Evolutionary conservation across 2,888 invertebrate species (phyloP).

Genomic region (Tubulanus polymorphus): DNA sequence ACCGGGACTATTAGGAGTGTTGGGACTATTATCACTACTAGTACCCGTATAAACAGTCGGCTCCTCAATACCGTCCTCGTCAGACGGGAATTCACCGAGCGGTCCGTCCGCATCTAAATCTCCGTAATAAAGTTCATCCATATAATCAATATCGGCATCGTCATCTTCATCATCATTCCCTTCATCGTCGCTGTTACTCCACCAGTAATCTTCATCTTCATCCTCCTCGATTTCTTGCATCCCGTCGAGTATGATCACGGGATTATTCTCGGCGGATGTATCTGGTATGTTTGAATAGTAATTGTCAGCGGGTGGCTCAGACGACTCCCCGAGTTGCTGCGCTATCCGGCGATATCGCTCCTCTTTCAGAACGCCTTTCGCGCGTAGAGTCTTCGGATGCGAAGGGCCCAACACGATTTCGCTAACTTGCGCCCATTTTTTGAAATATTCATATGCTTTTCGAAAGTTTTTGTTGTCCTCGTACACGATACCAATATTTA

Average conservation of each 20-base stretch:
- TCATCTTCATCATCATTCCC: conserved; percentile 31
- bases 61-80: too few relatives aligned
- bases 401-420: conserved; percentile 49
- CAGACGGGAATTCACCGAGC: too few relatives aligned
- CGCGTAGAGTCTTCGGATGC: conserved; percentile 49
- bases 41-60: too few relatives aligned
- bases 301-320: conserved; percentile 26
- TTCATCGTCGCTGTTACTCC: conserved; percentile 19
- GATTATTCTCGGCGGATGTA: too few relatives aligned
- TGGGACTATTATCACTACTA: too few relatives aligned
- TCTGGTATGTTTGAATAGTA: too few relatives aligned
- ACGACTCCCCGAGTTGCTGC: conserved; percentile 36
- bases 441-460: conserved; percentile 49
- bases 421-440: conserved; percentile 47
- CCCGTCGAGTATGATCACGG: too few relatives aligned
- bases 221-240: too few relatives aligned
- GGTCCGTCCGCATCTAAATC: not conserved
- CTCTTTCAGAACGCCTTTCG: conserved; percentile 48
- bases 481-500: conserved; percentile 50
- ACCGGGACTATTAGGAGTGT: too few relatives aligned
- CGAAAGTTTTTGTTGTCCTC: conserved; percentile 49
- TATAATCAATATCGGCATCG: conserved; percentile 36
- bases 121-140: not conserved
- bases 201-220: conserved; percentile 22
- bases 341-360: conserved; percentile 44